phyloP scores from a whole-genome alignment of 2,113 vertebrate species.

The Meles meles region DNA sequence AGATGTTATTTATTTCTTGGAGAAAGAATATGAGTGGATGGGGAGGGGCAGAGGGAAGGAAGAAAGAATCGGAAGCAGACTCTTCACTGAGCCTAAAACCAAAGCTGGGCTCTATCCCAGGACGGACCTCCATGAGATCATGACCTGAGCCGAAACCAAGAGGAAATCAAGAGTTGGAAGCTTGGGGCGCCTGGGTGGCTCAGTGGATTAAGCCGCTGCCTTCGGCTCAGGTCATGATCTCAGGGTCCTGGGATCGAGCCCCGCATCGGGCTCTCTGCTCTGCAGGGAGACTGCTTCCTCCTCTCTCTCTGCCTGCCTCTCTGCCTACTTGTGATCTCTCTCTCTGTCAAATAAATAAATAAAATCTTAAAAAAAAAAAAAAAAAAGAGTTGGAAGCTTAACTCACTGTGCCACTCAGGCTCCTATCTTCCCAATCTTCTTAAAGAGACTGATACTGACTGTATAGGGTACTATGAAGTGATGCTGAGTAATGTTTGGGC shows the following conservation, averaged over 20 bases:
- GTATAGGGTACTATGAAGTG: no score
- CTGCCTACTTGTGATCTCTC: no score
- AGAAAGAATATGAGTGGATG: background rate
- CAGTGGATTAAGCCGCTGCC: no score
- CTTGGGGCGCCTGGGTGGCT: no score
- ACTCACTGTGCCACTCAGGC: background rate
- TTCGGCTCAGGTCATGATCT: no score
- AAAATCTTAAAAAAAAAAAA: no score
- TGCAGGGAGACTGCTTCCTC: no score
- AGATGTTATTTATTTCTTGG: background rate
- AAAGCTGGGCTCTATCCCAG: background rate
- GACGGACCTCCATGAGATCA: background rate
- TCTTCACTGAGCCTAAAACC: background rate
- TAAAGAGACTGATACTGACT: background rate
- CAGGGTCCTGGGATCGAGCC: no score
- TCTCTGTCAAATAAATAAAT: no score
- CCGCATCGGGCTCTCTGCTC: no score
- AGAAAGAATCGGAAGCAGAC: background rate
- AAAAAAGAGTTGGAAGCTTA: background rate
- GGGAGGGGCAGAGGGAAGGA: background rate
- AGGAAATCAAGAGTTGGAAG: background rate
- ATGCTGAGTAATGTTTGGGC: background rate
- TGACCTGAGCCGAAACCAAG: background rate
- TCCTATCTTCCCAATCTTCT: background rate
- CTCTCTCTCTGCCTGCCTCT: no score